Conservation (phyloP, 35 echinoderm and acorn worm species). For the Amphiura filiformis region DNA sequence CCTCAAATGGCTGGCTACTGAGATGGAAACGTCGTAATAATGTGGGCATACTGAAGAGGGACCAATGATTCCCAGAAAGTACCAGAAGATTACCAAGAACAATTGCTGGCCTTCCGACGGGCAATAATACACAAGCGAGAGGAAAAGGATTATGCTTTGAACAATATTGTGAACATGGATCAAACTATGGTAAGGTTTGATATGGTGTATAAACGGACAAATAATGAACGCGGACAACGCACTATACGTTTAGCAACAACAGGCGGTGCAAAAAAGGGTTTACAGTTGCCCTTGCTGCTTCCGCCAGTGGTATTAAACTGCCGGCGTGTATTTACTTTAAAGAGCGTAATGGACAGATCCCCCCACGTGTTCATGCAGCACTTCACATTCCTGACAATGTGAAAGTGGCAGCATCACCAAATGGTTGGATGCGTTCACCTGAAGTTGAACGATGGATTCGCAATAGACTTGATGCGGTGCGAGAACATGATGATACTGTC, state of each 20-base stretch:
- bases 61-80: not conserved
- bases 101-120: not conserved
- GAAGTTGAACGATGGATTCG: not conserved
- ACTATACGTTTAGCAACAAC: not conserved
- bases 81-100: not conserved
- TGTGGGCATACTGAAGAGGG: not conserved
- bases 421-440: not conserved
- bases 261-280: not conserved
- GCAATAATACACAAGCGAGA: not conserved
- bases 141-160: not conserved
- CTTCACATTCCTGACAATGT: not conserved
- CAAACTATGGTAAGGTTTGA: not conserved
- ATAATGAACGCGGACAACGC: not conserved
- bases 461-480: not conserved
- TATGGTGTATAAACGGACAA: too few relatives aligned
- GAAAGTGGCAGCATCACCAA: not conserved
- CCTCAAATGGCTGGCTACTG: not conserved
- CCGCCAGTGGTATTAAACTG: not conserved
- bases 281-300: not conserved
- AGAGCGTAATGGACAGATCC: not conserved
- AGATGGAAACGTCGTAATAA: not conserved
- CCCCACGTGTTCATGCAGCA: not conserved
- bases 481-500: not conserved
- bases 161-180: not conserved
- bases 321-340: conserved; percentile 9